Evolutionary conservation across 2,888 invertebrate species (phyloP).

Genomic region (Rhagonycha lutea): DNA sequence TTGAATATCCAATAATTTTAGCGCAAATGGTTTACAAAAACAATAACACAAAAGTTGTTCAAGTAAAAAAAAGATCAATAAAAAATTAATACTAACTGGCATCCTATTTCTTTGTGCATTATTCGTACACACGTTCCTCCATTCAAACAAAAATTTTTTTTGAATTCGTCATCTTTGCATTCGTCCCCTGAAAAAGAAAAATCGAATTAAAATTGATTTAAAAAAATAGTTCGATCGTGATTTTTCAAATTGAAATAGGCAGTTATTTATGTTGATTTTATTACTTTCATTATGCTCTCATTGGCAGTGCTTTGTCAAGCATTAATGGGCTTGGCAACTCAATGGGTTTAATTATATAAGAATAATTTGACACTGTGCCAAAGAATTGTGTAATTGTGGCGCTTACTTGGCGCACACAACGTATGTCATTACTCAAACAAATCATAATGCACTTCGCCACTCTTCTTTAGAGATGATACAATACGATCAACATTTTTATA

Average conservation of each 20-base stretch:
- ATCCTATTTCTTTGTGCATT: slow-evolving; percentile 29
- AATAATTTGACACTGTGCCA: slow-evolving; percentile 36
- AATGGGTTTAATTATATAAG: slow-evolving; percentile 32
- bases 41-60: neutral
- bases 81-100: slow-evolving; percentile 24
- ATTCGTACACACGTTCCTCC: slow-evolving; percentile 79
- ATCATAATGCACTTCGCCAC: neutral
- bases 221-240: neutral
- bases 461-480: neutral
- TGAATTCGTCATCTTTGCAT: slow-evolving; percentile 52
- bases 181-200: slow-evolving; percentile 38
- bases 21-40: neutral
- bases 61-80: neutral
- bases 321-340: slow-evolving; percentile 32
- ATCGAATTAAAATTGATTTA: neutral
- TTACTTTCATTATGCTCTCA: slow-evolving; percentile 23
- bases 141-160: slow-evolving; percentile 79
- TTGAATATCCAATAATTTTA: neutral
- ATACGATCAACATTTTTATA: neutral
- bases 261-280: slow-evolving; percentile 4
- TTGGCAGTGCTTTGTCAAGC: slow-evolving; percentile 28
- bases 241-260: neutral
- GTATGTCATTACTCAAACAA: slow-evolving; percentile 15
- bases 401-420: slow-evolving; percentile 18
- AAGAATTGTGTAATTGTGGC: slow-evolving; percentile 36